These are phyloP conservation scores for Drosophila kanapiae DNA, from an alignment of 1,140 invertebrate genomes.

Conservation along the genomic window DNA sequence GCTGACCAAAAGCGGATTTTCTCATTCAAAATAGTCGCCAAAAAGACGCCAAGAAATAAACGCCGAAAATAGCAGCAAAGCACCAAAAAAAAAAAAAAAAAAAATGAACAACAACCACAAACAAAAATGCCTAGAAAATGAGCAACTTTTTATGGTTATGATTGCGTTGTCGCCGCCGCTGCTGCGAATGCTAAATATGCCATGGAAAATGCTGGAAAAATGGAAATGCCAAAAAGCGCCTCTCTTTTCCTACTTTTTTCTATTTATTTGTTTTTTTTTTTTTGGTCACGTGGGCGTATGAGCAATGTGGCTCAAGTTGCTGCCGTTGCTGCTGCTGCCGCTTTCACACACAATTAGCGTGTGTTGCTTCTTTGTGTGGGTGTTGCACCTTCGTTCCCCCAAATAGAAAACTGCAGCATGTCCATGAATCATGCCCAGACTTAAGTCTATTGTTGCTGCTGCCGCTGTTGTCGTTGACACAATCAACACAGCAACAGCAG, in stretches of 20 bases:
- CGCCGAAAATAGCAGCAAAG: conserved; percentile 32
- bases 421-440: conserved; percentile 79
- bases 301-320: conserved; percentile 58
- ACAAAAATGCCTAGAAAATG: conserved; percentile 51
- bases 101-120: too few relatives aligned
- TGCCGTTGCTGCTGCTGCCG: conserved; percentile 48
- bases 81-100: conserved; percentile 13
- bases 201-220: conserved; percentile 70
- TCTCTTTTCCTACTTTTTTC: conserved; percentile 18
- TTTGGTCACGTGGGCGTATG: conserved; percentile 69
- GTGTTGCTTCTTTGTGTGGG: conserved; percentile 72
- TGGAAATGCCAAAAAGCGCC: conserved; percentile 52
- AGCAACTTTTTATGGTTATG: conserved; percentile 79
- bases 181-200: conserved; percentile 80
- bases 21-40: conserved; percentile 64
- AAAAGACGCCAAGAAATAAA: conserved; percentile 16
- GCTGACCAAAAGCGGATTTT: conserved; percentile 53
- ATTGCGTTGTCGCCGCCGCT: conserved; percentile 60
- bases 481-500: conserved; percentile 53
- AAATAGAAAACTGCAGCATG: conserved; percentile 67
- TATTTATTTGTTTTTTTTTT: too few relatives aligned
- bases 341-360: conserved; percentile 82
- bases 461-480: conserved; percentile 57
- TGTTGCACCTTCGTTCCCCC: conserved; percentile 36
- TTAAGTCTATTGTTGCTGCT: conserved; percentile 68